Evolutionary conservation across 2,113 vertebrate genomes (phyloP), one percentile per base, ranked within the genome.

Genomic region (Bothrops jararaca): DNA sequence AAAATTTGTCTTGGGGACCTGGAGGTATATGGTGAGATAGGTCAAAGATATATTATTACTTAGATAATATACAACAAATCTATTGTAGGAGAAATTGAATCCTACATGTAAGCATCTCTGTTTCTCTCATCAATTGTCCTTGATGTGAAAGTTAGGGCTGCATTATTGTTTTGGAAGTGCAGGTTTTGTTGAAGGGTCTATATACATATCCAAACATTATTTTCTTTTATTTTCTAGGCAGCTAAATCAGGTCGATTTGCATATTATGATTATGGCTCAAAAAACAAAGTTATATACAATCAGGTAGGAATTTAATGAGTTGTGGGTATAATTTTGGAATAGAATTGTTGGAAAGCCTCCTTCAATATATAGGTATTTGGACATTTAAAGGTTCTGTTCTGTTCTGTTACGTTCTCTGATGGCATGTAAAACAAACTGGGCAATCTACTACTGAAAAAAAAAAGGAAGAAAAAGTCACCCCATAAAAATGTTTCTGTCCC

Each of bases 241-340:
- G 6, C 22, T 20, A 39, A 88, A 88, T 64, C 91, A 53, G 91
- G 85, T 13, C 12, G 39, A n/a, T 69, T 88, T 53, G 10, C 1
- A 69, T 88, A 69, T 58, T 92, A 53, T 53, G 91, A 92, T 48
- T 92, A 92, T 26, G 85, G 91, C 29, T 52, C 85, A 69, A 42
- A 87, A 3, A 92, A 92, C 29, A 69, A 86, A 64, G 48, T 20
- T 34, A 69, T 39, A 53, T 92, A 92, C 45, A 88, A 92, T 1
- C 85, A 92, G 45, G 91, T 88, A 88, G 7, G 85, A 8, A 92
- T 52, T 3, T 26, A 9, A 22, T 48, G 15, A 9, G 24, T 58
- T 58, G 45, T 56, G 42, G 29, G 22, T 15, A 48, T 26, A 29
- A 50, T n/a, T 52, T 24, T 26, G 74, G 52, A 24, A 24, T 56